These are phyloP conservation scores for Cybosia mesomella DNA, from an alignment of 2,888 invertebrate species.

Conservation along the genomic window DNA sequence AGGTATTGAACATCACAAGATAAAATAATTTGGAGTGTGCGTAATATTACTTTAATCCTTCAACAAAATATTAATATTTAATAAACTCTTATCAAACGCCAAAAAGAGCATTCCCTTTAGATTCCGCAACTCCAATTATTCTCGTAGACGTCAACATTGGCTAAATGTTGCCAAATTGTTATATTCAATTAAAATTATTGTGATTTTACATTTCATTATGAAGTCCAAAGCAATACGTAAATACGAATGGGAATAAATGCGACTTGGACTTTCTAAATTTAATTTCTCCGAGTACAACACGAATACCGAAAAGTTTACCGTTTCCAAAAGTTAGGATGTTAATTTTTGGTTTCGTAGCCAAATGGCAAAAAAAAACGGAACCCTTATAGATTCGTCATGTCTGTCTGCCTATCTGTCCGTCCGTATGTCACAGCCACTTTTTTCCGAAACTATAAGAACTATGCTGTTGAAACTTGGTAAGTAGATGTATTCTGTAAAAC, in stretches of 20 bases:
- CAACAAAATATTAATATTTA: not conserved
- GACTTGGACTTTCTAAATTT: conserved; percentile 24
- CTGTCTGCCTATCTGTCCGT: too few relatives aligned
- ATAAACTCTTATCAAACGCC: too few relatives aligned
- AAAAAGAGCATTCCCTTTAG: not conserved
- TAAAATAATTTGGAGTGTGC: too few relatives aligned
- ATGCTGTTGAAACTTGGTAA: too few relatives aligned
- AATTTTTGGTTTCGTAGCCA: conserved; percentile 11
- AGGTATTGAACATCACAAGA: too few relatives aligned
- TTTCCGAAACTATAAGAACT: too few relatives aligned
- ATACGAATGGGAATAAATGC: conserved; percentile 7
- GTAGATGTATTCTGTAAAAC: too few relatives aligned
- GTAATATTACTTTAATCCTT: not conserved
- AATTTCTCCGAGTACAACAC: conserved; percentile 37
- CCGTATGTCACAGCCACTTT: too few relatives aligned
- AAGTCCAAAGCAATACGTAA: not conserved
- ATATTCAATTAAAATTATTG: not conserved
- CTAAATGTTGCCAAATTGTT: not conserved
- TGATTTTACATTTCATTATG: not conserved
- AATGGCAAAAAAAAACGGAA: too few relatives aligned
- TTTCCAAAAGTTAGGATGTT: conserved; percentile 33
- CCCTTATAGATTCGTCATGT: too few relatives aligned
- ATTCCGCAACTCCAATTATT: not conserved
- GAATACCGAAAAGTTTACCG: conserved; percentile 34
- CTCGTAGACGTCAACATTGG: not conserved